Evolutionary conservation across 2,888 invertebrate species (phyloP), one percentile per base, ranked within the genome.

Genomic region (Diogma glabrata): DNA sequence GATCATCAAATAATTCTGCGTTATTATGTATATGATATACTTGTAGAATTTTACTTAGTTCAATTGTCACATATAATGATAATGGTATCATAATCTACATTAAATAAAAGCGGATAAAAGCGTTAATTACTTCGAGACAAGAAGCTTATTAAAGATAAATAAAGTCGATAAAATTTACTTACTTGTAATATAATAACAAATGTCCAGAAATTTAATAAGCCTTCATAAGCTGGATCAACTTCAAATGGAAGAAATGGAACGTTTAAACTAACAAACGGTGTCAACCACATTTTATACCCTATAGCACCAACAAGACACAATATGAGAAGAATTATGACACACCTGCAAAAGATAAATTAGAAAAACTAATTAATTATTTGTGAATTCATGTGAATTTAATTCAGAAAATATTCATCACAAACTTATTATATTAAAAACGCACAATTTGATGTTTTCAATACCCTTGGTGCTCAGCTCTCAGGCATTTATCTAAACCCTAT

Each of bases 11-110:
- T 65, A 97, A 77, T 58, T 89, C 84, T 12, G 82, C 73, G 68
- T 96, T 95, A 61, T 90, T 83, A 62, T 90, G 87, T 61, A 97
- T 95, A 68, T 94, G 92, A 71, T 87, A 95, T 47, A 95, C 89
- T 75, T 97, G 96, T 54, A 91, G 78, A 55, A 96, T 79, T 71
- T 96, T 97, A 59, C 95, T 90, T 75, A 97, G 81, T 72, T 97
- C 97, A 62, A 97, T 82, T 3, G 95, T 93, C 50, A 97, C 96
- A 72, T 97, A 97, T 54, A 97, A 73, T 7, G 96, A 94, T 46
- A 97, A 76, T 1, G 97, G 97, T 65, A 97, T 95, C 85, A 97
- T 91, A 54, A 95, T 88, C 83, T 84, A 67, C 23, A 69, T 68
- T 48, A 50, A 57, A 57, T 56, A 49, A 51, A 52, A 55, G 49